These are phyloP conservation scores for Strix occidentalis DNA, from an alignment of 2,797 vertebrate genomes.

Conservation along the genomic window DNA sequence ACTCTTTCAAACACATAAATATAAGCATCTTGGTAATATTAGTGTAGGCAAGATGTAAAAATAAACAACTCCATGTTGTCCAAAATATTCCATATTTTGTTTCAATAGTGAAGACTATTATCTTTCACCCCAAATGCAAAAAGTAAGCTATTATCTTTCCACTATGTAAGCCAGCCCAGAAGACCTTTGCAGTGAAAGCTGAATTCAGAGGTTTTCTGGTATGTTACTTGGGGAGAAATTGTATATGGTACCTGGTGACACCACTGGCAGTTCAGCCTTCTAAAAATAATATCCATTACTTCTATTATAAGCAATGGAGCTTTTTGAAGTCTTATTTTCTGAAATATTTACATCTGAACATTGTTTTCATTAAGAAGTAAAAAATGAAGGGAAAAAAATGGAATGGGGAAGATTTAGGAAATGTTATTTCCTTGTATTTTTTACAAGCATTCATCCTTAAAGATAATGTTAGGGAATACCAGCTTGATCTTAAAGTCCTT, in stretches of 20 bases:
- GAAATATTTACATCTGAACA: neutral
- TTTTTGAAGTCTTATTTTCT: neutral
- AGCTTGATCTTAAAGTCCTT: neutral
- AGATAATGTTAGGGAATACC: neutral
- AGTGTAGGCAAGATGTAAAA: neutral
- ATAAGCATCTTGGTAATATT: neutral
- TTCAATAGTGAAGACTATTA: neutral
- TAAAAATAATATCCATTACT: neutral
- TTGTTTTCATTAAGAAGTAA: neutral
- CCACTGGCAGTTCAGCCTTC: neutral
- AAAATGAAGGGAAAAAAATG: neutral
- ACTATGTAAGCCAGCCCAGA: neutral
- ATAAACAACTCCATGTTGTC: neutral
- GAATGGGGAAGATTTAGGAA: fast-evolving
- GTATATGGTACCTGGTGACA: neutral
- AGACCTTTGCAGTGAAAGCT: neutral
- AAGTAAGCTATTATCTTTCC: neutral
- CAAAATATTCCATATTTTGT: neutral
- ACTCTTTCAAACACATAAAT: neutral
- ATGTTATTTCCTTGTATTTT: neutral
- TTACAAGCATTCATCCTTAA: neutral
- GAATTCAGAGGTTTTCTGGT: neutral
- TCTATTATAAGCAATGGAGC: neutral
- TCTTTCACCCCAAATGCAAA: neutral
- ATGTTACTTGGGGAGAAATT: neutral